Percentiles rank a stretch among this genome's conserved stretches.
Conservation (phyloP, 2,113 vertebrate genomes). For the Chionis minor region DNA sequence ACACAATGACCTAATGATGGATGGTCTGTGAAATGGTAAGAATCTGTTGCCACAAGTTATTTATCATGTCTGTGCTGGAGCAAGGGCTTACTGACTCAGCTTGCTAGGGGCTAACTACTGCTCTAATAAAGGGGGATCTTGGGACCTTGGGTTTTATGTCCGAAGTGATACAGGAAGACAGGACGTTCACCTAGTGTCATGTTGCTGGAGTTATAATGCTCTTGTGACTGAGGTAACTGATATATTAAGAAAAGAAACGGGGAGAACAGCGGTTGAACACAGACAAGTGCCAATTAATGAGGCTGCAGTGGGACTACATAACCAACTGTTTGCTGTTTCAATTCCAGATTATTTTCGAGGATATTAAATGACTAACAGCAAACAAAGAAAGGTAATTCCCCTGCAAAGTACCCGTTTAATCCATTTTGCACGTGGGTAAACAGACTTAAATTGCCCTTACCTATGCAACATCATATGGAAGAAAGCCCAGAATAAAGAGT, state of each 20-base stretch:
- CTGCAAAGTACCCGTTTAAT: neutral
- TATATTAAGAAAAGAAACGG: neutral
- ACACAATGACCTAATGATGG: neutral
- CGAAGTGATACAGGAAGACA: fast-evolving
- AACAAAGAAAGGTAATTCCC: neutral
- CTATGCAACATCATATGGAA: neutral
- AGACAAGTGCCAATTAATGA: neutral
- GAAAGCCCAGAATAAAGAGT: neutral
- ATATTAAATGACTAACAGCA: neutral
- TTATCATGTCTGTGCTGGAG: neutral
- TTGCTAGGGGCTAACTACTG: neutral
- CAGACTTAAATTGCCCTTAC: neutral
- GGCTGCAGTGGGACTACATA: neutral
- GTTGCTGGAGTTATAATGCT: neutral
- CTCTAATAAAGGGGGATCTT: neutral
- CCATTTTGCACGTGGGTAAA: neutral
- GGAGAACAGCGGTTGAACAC: neutral
- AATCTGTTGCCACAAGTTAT: neutral
- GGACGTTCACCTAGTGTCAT: neutral
- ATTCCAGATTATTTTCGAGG: neutral
- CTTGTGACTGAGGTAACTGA: neutral
- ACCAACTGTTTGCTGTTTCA: neutral
- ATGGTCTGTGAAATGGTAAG: neutral
- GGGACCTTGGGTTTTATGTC: neutral
- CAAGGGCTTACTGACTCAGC: neutral